Percentiles rank a stretch among this genome's conserved stretches.
Evolutionary conservation across 2,888 invertebrate species (phyloP).

Genomic region (Saturnia pavonia): DNA sequence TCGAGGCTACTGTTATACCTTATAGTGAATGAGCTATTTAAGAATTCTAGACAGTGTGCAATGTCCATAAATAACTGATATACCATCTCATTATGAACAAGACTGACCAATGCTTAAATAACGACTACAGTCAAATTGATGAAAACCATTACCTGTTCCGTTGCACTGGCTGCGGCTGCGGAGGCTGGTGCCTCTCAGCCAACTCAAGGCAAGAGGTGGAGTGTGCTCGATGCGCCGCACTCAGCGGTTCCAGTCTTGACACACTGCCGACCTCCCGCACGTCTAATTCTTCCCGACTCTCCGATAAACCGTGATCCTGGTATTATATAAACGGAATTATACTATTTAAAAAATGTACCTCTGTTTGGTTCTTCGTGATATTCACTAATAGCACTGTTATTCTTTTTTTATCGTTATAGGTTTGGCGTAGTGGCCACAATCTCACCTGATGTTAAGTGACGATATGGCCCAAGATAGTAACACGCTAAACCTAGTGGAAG

Average conservation of each 20-base stretch:
- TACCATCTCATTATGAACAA: too few relatives aligned
- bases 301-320: constrained; percentile 69
- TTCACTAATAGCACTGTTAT: neutral
- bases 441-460: too few relatives aligned
- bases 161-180: constrained; percentile 41
- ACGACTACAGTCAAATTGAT: too few relatives aligned
- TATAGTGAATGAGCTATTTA: too few relatives aligned
- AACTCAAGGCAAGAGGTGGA: constrained; percentile 86
- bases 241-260: constrained; percentile 58
- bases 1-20: neutral
- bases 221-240: constrained; percentile 80
- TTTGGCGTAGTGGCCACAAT: too few relatives aligned
- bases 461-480: too few relatives aligned
- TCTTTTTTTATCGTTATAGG: neutral
- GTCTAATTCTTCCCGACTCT: constrained; percentile 70
- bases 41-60: neutral
- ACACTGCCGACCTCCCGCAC: constrained; percentile 43
- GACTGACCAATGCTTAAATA: too few relatives aligned
- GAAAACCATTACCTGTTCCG: constrained; percentile 56
- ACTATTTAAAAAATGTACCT: neutral
- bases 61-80: too few relatives aligned
- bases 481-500: too few relatives aligned
- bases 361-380: neutral
- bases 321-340: neutral
- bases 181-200: constrained; percentile 49